Evolutionary conservation across 37 sponge, comb jelly and placozoan species (phyloP), one percentile per base, ranked within the genome.

Genomic region (Agelas oroides): DNA sequence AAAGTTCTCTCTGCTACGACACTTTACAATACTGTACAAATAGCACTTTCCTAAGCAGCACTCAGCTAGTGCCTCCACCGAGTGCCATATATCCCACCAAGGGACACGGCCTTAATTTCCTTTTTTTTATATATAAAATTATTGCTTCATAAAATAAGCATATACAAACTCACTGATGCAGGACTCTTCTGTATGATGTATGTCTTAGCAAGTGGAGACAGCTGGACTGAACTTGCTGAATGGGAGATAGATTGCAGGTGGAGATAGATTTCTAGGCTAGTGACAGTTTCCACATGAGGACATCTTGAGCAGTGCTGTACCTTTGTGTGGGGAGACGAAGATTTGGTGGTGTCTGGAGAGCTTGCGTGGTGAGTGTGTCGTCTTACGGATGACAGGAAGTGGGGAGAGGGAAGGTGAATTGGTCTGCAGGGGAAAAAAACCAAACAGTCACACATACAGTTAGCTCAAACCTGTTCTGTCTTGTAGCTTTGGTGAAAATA

Each of bases 281-380:
- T 46, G 6, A 46, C 46, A 12, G 55, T 1, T 33, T 36, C 19
- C 23, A 36, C 54, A 31, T n/a, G n/a, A n/a, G n/a, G n/a, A n/a
- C n/a, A n/a, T n/a, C n/a, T 56, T 15, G n/a, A 6, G 11, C n/a
- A 27, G 63, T 61, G 14, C 14, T 69, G 31, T 31, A 90, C 85
- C 59, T 65, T 84, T 92, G 53, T 76, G 78, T 37, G 93, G 93
- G 0, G 93, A 92, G 13, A 92, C 84, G 81, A 85, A 92, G 54
- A 92, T 92, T 36, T 88, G 63, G 64, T 85, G 89, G 35, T 85
- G 52, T 65, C 71, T 84, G 17, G 93, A 82, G 63, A 94, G 67
- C 59, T 88, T 74, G 35, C 81, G 82, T 6, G 91, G 94, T 58
- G 91, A 94, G 1, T 73, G 84, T 5, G 59, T 27, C 0, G 89